Base-by-base conservation (phyloP, 2,113 vertebrate genomes). In the Pollachius pollachius region DNA sequence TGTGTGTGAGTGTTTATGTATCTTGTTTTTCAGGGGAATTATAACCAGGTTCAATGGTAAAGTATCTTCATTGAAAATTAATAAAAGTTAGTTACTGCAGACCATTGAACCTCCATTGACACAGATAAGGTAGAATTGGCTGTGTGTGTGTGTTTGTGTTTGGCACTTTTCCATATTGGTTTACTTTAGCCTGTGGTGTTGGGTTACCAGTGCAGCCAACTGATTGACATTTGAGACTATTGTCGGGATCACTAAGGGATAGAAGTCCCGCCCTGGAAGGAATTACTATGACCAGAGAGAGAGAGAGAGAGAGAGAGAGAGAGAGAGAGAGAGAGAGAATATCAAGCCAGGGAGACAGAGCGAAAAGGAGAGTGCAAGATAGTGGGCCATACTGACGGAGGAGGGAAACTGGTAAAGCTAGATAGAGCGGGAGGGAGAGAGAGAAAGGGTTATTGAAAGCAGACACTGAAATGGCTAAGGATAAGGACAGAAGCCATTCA, bases 221-320 rank as follows among this genome's bases (percentile, higher is more conserved):
- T 78, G 81, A 84, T 66, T 86, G 85, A 86, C 82, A 70, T 60
- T 23, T 30, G 41, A 81, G 75, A 65, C 64, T 5, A 68, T 76
- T 82, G 77, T 78, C 76, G 64, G 70, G 19, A 75, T 79, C 70
- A 81, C 78, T 71, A 3, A 8, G 41, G 17, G 75, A 81, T 64
- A 74, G 62, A 81, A 80, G 82, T 76, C 83, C 84, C 84, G 72
- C 88, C 87, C 77, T 77, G 72, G 21, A 78, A 83, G 75, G 80
- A 81, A 73, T 86, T 85, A 88, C 87, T 85, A 88, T 79, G n/a
- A 81, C 73, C 79, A 30, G 3, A 18, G 34, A 77, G 68, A 77
- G 79, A 65, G 70, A 73, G 37, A 60, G 23, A 37, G 34, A 68
- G 64, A 67, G 79, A 73, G 19, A 23, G 37, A 21, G 41, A 5